phyloP scores from a whole-genome alignment of 2,113 vertebrate genomes.

The Aplodontia rufa region DNA sequence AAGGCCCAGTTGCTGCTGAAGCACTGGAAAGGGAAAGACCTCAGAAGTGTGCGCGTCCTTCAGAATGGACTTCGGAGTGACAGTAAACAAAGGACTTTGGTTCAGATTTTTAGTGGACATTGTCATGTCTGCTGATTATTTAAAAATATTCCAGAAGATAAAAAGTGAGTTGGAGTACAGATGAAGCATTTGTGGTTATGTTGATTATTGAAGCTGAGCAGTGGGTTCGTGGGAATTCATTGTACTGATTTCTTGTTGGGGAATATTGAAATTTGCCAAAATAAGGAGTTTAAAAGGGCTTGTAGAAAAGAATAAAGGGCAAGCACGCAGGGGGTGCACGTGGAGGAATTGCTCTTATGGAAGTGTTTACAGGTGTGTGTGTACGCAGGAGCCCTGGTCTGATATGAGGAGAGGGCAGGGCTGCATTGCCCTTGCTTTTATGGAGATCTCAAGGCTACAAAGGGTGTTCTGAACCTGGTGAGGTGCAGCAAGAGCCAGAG shows the following conservation, averaged over 20 bases:
- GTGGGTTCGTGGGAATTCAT: background rate
- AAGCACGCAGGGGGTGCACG: background rate
- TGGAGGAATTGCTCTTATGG: background rate
- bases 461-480: background rate
- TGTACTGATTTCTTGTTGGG: background rate
- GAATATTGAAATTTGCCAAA: background rate
- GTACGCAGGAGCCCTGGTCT: background rate
- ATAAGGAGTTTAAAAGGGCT: background rate
- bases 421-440: slow-evolving; percentile 4
- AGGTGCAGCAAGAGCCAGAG: background rate
- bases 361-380: background rate
- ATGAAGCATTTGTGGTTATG: background rate
- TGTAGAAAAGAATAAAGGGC: background rate
- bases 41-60: background rate
- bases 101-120: background rate
- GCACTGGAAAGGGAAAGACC: background rate
- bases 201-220: background rate
- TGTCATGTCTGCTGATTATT: background rate
- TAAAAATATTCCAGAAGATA: background rate
- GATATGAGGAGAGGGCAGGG: background rate
- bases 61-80: background rate
- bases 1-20: fast-evolving
- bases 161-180: background rate
- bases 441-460: background rate
- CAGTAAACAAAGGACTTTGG: background rate